These are phyloP conservation scores for Pseudomyrmex dendroicus DNA, from an alignment of 1,140 invertebrate species.

Conservation along the genomic window DNA sequence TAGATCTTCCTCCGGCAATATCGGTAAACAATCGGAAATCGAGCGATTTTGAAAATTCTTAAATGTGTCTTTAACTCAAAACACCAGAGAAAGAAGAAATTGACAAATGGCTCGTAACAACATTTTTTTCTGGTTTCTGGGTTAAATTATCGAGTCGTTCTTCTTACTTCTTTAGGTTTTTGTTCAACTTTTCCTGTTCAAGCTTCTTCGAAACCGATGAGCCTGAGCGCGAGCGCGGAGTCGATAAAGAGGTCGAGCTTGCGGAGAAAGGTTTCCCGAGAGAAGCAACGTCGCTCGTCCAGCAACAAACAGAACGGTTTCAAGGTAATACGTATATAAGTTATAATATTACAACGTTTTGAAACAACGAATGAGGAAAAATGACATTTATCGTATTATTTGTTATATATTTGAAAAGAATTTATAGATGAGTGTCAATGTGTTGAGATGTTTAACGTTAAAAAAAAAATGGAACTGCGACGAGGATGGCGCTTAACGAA, in stretches of 20 bases:
- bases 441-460: no score
- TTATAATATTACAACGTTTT: no score
- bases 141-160: background rate
- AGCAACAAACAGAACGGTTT: constrained; percentile 90
- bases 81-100: background rate
- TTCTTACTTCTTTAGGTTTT: background rate
- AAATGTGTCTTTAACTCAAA: background rate
- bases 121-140: background rate
- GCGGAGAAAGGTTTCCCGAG: constrained; percentile 88
- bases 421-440: no score
- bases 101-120: background rate
- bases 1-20: constrained; percentile 84
- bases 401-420: no score
- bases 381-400: no score
- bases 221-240: constrained; percentile 89
- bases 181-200: background rate
- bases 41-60: background rate
- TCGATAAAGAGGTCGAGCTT: constrained; percentile 88
- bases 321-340: constrained; percentile 71
- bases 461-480: no score
- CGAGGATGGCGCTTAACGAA: no score
- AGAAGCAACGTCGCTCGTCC: constrained; percentile 88
- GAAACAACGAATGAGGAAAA: no score
- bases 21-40: constrained; percentile 76
- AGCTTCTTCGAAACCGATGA: constrained; percentile 74